phyloP scores from a whole-genome alignment of 2,888 invertebrate genomes.

The Pachydiplax longipennis region DNA sequence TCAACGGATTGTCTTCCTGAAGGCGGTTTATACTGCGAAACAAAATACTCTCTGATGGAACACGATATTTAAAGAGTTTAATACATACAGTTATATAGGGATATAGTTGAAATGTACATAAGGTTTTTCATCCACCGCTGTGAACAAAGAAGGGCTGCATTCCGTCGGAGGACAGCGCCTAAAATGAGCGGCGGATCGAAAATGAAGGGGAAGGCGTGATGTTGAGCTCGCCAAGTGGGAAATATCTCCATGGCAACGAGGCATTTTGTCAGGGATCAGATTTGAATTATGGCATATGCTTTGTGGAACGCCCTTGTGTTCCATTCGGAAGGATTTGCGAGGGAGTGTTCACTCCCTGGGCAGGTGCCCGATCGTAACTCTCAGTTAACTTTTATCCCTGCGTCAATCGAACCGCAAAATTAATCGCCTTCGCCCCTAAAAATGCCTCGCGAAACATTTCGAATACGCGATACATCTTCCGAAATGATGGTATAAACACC shows the following conservation, averaged over 20 bases:
- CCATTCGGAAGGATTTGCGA: neutral
- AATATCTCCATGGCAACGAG: constrained; percentile 40
- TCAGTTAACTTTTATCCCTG: constrained; percentile 42
- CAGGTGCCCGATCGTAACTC: constrained; percentile 36
- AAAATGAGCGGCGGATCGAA: neutral
- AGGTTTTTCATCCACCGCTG: too few relatives aligned
- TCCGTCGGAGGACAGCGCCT: neutral
- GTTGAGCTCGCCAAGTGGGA: constrained; percentile 7
- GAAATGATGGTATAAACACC: too few relatives aligned
- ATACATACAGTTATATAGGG: too few relatives aligned
- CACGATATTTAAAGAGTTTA: too few relatives aligned
- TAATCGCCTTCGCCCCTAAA: constrained; percentile 7
- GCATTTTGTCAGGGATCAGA: constrained; percentile 43
- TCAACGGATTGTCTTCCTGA: too few relatives aligned
- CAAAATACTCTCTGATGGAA: too few relatives aligned
- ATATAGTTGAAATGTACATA: too few relatives aligned
- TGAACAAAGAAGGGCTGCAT: neutral
- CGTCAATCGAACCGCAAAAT: neutral
- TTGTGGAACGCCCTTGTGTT: constrained; percentile 20
- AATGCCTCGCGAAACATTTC: neutral
- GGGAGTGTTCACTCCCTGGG: neutral
- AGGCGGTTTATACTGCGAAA: too few relatives aligned
- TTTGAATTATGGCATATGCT: constrained; percentile 31
- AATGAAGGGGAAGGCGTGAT: constrained; percentile 26
- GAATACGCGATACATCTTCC: too few relatives aligned